phyloP scores from a whole-genome alignment of 23 tunicate genomes.

The Styela clava region DNA sequence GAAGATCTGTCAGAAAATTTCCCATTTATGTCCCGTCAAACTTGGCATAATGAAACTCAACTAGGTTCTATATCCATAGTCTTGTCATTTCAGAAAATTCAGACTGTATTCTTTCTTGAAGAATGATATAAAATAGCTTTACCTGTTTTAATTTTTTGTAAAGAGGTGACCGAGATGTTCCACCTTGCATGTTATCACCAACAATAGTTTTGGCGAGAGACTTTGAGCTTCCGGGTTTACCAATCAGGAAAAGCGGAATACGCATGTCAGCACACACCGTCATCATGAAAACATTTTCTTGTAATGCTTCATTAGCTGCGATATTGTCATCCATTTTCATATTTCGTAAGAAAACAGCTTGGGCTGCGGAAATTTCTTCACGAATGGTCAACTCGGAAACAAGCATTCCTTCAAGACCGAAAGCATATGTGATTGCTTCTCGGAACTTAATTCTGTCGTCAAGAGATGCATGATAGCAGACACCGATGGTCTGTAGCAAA shows the following conservation, averaged over 20 bases:
- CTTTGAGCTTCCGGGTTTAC: slow-evolving; percentile 79
- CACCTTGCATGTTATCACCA: slow-evolving; percentile 55
- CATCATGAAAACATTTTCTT: slow-evolving; percentile 78
- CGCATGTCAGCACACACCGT: slow-evolving; percentile 64
- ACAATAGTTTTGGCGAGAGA: slow-evolving; percentile 73
- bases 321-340: slow-evolving; percentile 47
- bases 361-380: slow-evolving; percentile 52
- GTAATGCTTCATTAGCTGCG: slow-evolving; percentile 57
- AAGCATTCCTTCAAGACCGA: background rate
- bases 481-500: slow-evolving; percentile 42
- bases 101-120: too few relatives aligned
- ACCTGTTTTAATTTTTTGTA: slow-evolving; percentile 49
- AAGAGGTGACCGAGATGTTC: slow-evolving; percentile 21
- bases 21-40: too few relatives aligned
- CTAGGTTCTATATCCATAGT: too few relatives aligned
- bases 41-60: too few relatives aligned
- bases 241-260: slow-evolving; percentile 68
- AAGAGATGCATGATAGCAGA: slow-evolving; percentile 65
- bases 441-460: slow-evolving; percentile 29
- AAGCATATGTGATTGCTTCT: background rate
- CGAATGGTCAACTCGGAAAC: slow-evolving; percentile 14
- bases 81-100: too few relatives aligned
- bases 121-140: background rate
- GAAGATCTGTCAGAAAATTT: background rate
- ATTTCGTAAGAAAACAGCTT: slow-evolving; percentile 36